Base-by-base conservation (phyloP, 2,888 invertebrate species). In the Stenichneumon culpator region DNA sequence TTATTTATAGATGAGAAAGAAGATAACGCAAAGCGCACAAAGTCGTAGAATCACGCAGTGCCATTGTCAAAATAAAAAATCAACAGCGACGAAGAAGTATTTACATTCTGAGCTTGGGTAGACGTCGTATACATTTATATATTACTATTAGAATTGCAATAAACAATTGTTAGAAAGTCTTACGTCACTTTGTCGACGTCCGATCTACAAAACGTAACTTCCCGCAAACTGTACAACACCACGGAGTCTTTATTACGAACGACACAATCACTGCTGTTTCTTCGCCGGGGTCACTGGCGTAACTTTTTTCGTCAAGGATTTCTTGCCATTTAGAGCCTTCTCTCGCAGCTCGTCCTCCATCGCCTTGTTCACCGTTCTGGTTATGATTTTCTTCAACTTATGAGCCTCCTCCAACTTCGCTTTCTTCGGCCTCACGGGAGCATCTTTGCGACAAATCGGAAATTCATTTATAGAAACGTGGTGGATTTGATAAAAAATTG, bases 291-390 rank as follows among this genome's bases (percentile, higher is more conserved):
- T 2, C 11, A 11, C 11, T 2, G 86, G 70, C 7, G 50, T 91
- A 87, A 95, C 95, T 9, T 95, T 95, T 7, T 94, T 95, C 0
- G 95, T 95, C 28, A 95, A 90, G 70, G 95, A 94, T 65, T 90
- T 91, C 79, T 95, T 95, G 3, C 94, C 95, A 22, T 94, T 95
- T 11, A 93, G 82, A 0, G 96, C 96, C 82, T 95, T 92, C 1
- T 96, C 95, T 72, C 97, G 93, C 67, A 97, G 94, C 93, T 97
- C 96, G 87, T 96, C 93, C 92, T 97, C 97, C 72, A 96, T 95
- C 2, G 96, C 95, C 90, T 95, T 96, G 90, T 97, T 97, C n/a
- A 97, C 96, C 91, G 96, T 96, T 93, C 96, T 97, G 6, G 96
- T 95, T 16, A 97, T 95, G 78, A 95, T 95, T 86, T 95, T 95